Conservation (phyloP, 2,113 vertebrate species). For the Noctilio leporinus region DNA sequence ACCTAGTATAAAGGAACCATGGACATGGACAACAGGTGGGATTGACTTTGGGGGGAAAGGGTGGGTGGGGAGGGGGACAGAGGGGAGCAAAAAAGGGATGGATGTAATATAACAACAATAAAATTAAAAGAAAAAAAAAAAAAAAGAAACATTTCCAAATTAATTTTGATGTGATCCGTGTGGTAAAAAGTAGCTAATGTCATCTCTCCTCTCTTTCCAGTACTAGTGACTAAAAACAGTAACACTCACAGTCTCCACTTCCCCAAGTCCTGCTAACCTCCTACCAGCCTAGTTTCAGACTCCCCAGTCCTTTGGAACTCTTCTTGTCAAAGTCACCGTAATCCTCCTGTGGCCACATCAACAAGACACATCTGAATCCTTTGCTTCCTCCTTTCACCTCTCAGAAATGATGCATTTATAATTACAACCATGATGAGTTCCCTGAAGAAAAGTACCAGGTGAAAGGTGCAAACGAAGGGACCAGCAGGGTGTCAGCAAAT, state of each 20-base stretch:
- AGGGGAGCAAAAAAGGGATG: no score
- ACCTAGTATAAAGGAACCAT: no score
- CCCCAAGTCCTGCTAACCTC: background rate
- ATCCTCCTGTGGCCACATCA: background rate
- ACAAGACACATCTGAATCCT: background rate
- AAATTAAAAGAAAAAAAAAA: no score
- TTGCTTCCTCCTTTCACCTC: background rate
- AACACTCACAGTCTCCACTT: background rate
- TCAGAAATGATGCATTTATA: background rate
- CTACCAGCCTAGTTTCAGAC: background rate
- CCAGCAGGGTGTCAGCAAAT: background rate
- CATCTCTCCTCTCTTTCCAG: background rate
- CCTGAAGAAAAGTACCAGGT: background rate
- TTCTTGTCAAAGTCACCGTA: background rate
- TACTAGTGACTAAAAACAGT: background rate
- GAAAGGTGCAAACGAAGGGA: background rate
- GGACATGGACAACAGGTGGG: no score
- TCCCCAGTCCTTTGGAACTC: background rate
- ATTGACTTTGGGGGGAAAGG: no score
- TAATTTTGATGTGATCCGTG: constrained; percentile 38
- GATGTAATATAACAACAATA: no score
- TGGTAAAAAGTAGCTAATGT: background rate
- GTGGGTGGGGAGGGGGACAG: no score
- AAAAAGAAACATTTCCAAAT: constrained; percentile 39
- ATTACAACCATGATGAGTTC: background rate